Percentiles rank a stretch among this genome's conserved stretches.
phyloP scores from a whole-genome alignment of 1,140 invertebrate species.

The Pemphigus obesinymphae region DNA sequence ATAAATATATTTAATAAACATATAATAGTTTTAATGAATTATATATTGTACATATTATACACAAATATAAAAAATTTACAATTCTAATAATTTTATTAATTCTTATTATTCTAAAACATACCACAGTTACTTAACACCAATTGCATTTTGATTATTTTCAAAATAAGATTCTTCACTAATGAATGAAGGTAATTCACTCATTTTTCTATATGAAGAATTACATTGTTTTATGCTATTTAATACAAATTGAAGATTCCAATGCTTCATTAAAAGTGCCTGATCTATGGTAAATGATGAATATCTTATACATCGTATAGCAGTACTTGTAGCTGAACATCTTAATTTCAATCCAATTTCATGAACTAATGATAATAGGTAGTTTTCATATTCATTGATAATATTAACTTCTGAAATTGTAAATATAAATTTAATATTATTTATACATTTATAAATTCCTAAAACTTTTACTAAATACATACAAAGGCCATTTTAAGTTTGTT shows the following conservation, averaged over 20 bases:
- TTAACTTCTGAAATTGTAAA: conserved; percentile 68
- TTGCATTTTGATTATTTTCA: conserved; percentile 8
- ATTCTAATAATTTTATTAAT: too few relatives aligned
- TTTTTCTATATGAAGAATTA: conserved; percentile 41
- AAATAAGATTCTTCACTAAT: conserved; percentile 2
- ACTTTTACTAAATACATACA: too few relatives aligned
- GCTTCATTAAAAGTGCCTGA: conserved; percentile 71
- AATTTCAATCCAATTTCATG: conserved; percentile 75
- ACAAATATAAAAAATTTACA: too few relatives aligned
- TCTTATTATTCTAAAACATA: neutral
- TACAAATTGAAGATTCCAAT: conserved; percentile 73
- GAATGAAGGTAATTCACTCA: conserved; percentile 1
- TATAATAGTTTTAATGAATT: too few relatives aligned
- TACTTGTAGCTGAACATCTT: conserved; percentile 73
- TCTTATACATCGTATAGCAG: conserved; percentile 70
- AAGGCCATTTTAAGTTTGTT: too few relatives aligned
- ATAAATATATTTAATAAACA: too few relatives aligned
- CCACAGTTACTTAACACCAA: neutral
- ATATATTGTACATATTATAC: too few relatives aligned
- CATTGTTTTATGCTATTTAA: conserved; percentile 65
- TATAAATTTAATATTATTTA: conserved; percentile 34
- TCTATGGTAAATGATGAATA: conserved; percentile 76
- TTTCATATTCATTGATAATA: conserved; percentile 73
- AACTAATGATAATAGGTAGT: conserved; percentile 68
- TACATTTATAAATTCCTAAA: too few relatives aligned